phyloP scores from a whole-genome alignment of 2,888 invertebrate genomes.

The Harmothoe impar region DNA sequence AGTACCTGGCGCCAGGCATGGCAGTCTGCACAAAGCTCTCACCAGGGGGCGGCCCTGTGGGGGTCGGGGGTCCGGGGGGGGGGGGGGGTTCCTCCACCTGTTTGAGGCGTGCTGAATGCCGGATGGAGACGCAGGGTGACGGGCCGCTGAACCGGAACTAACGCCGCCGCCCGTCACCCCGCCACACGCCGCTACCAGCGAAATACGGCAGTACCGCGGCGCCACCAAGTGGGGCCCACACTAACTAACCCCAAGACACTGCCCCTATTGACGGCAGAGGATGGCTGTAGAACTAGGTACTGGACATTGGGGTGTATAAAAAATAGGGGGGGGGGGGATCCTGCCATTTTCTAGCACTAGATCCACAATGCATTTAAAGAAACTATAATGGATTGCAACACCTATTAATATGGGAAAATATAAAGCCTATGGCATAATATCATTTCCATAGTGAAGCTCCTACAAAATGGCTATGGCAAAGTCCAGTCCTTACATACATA shows the following conservation, averaged over 20 bases:
- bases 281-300: not conserved
- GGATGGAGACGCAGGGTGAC: constrained; percentile 22
- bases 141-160: not conserved
- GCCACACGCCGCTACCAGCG: not conserved
- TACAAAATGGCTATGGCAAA: no score
- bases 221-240: not conserved
- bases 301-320: no score
- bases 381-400: no score
- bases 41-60: constrained; percentile 24
- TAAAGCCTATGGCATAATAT: no score
- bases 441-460: no score
- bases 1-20: not conserved
- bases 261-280: not conserved
- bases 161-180: not conserved
- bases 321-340: no score
- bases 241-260: not conserved
- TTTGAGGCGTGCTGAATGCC: not conserved
- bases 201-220: not conserved
- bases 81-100: no score
- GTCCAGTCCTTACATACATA: no score
- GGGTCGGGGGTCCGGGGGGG: no score
- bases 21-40: not conserved
- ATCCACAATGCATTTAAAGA: no score
- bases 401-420: no score
- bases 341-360: no score